Evolutionary conservation across 1,140 invertebrate genomes (phyloP), one percentile per base, ranked within the genome.

Genomic region (Drosophila kohkoa): DNA sequence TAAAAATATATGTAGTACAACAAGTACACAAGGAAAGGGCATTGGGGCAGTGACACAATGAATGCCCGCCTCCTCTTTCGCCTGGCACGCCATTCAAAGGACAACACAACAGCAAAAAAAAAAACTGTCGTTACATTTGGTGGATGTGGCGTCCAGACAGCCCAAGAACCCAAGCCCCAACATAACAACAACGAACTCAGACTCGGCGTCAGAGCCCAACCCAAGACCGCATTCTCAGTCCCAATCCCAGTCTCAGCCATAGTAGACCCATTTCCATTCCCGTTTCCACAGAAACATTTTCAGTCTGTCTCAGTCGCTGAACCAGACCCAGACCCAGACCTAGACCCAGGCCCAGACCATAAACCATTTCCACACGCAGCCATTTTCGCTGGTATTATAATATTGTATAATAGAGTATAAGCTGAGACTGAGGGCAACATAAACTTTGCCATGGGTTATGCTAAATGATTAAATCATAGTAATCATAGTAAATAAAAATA

Each of bases 321-420:
- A 25, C 20, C 20, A 58, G 55, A 28, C 16, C 11, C 55, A 45
- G 28, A 59, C 30, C 15, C 35, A 30, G 43, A 43, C 28, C 55
- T 13, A 49, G 45, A 64, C 43, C 45, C 46, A 32, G 46, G 35
- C 55, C 48, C 55, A n/a, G 35, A 60, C 57, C 62, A 30, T 41
- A 55, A 72, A 54, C 13, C 45, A 58, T 72, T 72, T 55, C 64
- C 64, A 52, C 64, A 73, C 46, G 64, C 64, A 52, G 46, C 41
- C 55, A 59, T 73, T 73, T 68, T 43, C n/a, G 46, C 48, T 28
- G 20, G n/a, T 7, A 57, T 57, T 74, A 60, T 55, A 74, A 74
- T 57, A n/a, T n/a, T n/a, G n/a, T n/a, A 41, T 30, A 0, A 15
- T 25, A 74, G 71, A 7, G 71, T 54, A 68, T 46, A 38, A 1